Percentiles rank a stretch among this genome's conserved stretches.
phyloP scores from a whole-genome alignment of 2,888 invertebrate species.

The Pseudococcus longispinus region DNA sequence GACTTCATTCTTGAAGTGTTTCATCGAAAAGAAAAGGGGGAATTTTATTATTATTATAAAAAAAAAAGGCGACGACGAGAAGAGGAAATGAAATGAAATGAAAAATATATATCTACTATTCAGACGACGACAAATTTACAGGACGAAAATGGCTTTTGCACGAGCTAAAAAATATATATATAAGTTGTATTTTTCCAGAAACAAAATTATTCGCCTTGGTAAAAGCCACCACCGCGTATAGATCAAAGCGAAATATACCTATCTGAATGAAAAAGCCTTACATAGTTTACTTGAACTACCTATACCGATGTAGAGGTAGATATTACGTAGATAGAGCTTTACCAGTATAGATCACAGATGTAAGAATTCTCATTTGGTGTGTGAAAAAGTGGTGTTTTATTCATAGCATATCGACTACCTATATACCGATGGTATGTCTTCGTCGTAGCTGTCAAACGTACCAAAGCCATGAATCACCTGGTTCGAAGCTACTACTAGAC shows the following conservation, averaged over 20 bases:
- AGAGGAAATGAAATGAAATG: constrained; percentile 1
- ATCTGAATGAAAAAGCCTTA: neutral
- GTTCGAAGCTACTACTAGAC: neutral
- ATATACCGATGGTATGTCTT: neutral
- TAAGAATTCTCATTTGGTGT: constrained; percentile 14
- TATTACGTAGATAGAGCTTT: neutral
- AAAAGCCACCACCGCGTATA: neutral
- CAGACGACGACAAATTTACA: neutral
- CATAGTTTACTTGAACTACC: too few relatives aligned
- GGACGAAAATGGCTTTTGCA: neutral
- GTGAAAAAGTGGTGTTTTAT: constrained; percentile 45
- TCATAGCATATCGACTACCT: constrained; percentile 11
- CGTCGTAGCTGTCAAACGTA: constrained; percentile 47
- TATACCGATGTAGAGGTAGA: too few relatives aligned
- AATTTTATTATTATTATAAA: neutral
- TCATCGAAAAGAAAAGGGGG: neutral
- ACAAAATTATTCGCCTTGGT: neutral
- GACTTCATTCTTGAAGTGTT: constrained; percentile 1
- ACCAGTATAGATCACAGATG: neutral
- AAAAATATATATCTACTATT: constrained; percentile 3
- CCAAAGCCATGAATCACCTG: constrained; percentile 48
- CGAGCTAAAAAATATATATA: neutral
- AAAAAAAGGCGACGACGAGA: neutral
- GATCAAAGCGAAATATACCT: neutral
- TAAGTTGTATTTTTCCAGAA: neutral